Conservation (phyloP, 2,797 vertebrate species). For the Denticeps clupeoides region DNA sequence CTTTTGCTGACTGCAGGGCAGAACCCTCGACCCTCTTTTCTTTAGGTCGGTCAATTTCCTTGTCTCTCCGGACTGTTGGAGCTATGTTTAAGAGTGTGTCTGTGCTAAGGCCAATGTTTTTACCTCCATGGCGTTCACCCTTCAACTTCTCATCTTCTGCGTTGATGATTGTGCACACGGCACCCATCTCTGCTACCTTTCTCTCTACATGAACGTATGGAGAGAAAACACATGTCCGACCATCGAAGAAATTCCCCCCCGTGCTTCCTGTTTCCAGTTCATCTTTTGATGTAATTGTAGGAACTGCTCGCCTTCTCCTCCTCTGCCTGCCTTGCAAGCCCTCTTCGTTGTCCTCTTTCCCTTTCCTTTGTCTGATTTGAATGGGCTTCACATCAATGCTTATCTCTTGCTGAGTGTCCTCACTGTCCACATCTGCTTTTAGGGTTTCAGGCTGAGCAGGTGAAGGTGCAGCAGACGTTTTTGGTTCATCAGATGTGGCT, state of each 20-base stretch:
- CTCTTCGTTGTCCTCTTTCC: conserved; percentile 45
- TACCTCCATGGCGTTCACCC: conserved; percentile 65
- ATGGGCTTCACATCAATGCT: conserved; percentile 48
- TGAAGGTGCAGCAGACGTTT: conserved; percentile 36
- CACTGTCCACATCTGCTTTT: conserved; percentile 55
- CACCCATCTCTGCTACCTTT: conserved; percentile 83
- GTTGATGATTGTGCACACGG: conserved; percentile 91
- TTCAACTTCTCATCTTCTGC: conserved; percentile 88
- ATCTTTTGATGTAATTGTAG: conserved; percentile 57
- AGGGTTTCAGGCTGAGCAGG: conserved; percentile 45
- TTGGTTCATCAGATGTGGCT: conserved; percentile 29
- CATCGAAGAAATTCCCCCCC: conserved; percentile 63
- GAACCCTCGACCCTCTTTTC: conserved; percentile 45
- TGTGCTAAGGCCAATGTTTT: conserved; percentile 37
- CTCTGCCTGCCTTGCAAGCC: conserved; percentile 40
- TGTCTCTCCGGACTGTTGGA: conserved; percentile 55
- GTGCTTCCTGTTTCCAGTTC: conserved; percentile 48
- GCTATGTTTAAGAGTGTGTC: conserved; percentile 48
- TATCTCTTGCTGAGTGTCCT: conserved; percentile 53
- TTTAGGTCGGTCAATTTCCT: conserved; percentile 50
- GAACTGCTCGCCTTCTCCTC: conserved; percentile 52
- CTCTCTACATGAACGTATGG: conserved; percentile 94
- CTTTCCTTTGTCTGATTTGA: conserved; percentile 47
- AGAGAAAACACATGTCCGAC: conserved; percentile 78
- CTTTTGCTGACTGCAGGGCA: conserved; percentile 76